A percentile compares a stretch with the other conserved stretches of the same genome.
These are phyloP conservation scores for Vollenhovia emeryi DNA, from an alignment of 1,140 invertebrate species.

Conservation along the genomic window DNA sequence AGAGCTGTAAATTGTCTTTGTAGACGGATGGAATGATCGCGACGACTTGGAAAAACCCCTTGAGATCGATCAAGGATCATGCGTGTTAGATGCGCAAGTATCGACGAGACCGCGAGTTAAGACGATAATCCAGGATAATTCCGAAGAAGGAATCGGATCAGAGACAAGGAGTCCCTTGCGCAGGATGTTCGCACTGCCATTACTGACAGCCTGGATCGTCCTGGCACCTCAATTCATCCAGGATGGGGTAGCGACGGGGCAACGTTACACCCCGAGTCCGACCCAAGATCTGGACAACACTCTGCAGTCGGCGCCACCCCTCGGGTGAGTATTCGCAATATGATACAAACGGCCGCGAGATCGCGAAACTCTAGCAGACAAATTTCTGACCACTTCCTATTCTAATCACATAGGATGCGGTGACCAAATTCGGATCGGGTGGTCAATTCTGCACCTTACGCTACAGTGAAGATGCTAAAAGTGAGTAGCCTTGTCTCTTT, in stretches of 20 bases:
- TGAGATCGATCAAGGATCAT: slow-evolving; percentile 51
- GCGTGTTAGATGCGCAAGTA: slow-evolving; percentile 53
- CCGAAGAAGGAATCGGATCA: neutral
- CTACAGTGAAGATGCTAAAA: too few relatives aligned
- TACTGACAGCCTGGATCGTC: slow-evolving; percentile 54
- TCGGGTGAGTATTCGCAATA: slow-evolving; percentile 70
- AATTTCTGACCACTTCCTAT: neutral
- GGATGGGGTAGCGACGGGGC: slow-evolving; percentile 60
- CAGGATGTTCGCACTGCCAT: slow-evolving; percentile 25
- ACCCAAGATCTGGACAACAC: slow-evolving; percentile 72
- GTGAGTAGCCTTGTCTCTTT: too few relatives aligned
- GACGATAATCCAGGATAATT: slow-evolving; percentile 20
- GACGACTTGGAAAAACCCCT: slow-evolving; percentile 6
- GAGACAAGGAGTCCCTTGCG: neutral
- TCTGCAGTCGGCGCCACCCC: slow-evolving; percentile 69
- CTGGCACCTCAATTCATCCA: slow-evolving; percentile 54
- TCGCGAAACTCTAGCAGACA: neutral
- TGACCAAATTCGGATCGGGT: too few relatives aligned
- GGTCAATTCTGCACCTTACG: too few relatives aligned
- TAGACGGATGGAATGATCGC: slow-evolving; percentile 43
- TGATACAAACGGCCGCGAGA: neutral
- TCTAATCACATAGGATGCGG: neutral
- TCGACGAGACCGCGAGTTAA: slow-evolving; percentile 19
- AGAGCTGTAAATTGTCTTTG: slow-evolving; percentile 18
- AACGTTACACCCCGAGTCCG: slow-evolving; percentile 66